A percentile compares a stretch with the other conserved stretches of the same genome.
Evolutionary conservation across 2,888 invertebrate species (phyloP).

Genomic region (Agonopterix arenella): DNA sequence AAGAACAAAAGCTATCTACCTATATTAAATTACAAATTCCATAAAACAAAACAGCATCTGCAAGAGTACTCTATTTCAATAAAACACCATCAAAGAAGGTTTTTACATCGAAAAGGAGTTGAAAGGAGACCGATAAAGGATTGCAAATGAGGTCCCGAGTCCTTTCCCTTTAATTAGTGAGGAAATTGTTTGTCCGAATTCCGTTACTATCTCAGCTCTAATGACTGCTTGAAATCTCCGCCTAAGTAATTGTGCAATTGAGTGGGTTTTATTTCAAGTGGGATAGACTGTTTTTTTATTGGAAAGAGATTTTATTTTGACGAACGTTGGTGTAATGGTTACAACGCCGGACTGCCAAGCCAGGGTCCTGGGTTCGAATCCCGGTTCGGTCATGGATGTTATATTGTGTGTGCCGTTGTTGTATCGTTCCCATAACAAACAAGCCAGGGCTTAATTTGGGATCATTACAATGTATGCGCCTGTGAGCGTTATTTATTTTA

Average conservation of each 20-base stretch:
- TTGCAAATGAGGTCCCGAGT: slow-evolving; percentile 58
- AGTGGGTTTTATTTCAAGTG: slow-evolving; percentile 17
- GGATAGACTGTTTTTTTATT: too few species aligned
- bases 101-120: slow-evolving; percentile 51
- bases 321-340: too few species aligned
- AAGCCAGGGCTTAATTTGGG: too few species aligned
- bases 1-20: neutral
- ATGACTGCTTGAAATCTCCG: slow-evolving; percentile 50
- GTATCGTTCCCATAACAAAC: too few species aligned
- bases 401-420: too few species aligned
- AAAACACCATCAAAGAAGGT: slow-evolving; percentile 28
- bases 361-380: too few species aligned
- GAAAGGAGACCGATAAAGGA: slow-evolving; percentile 45
- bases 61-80: slow-evolving; percentile 9
- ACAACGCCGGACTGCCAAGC: too few species aligned
- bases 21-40: neutral
- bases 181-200: slow-evolving; percentile 62
- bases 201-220: slow-evolving; percentile 37
- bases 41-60: neutral
- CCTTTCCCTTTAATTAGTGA: slow-evolving; percentile 60
- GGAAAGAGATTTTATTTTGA: too few species aligned
- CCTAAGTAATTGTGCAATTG: slow-evolving; percentile 35
- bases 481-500: too few species aligned
- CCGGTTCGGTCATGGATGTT: too few species aligned
- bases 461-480: too few species aligned